Evolutionary conservation across 2,113 vertebrate species (phyloP), one percentile per base, ranked within the genome.

Genomic region (Hirundichthys speculiger): DNA sequence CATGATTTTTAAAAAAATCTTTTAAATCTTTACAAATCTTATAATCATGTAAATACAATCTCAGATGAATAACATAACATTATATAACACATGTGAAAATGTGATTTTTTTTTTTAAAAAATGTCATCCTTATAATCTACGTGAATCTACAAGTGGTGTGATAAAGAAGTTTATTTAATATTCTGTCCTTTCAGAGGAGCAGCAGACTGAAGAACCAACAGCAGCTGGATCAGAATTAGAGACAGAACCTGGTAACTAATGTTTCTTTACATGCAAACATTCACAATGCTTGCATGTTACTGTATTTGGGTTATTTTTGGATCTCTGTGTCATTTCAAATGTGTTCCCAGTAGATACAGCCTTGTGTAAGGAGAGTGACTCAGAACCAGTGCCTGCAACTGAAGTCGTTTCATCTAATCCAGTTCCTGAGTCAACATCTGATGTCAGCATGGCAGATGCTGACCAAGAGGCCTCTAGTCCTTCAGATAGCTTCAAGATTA

Each of bases 311-410:
- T 21, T 24, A 15, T 14, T 15, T 24, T 24, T 14, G 18, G 18
- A 21, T 42, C 0, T 42, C 14, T 30, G 41, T 39, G 34, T 43
- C 1, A 14, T 45, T 43, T 57, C 19, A 12, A 9, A 1, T n/a
- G 13, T 14, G 3, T 60, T 77, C 58, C 58, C 50, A 64, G 64
- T 18, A 40, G 64, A 51, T 60, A 47, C 21, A 60, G 57, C 20
- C 24, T 21, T 49, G 34, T 20, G 16, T 16, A 18, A 50, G n/a
- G 53, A 52, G 18, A 54, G n/a, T 20, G 34, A 5, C 47, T 58
- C 27, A 25, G 53, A 14, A 21, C 16, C 46, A 2, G 24, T 0
- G 1, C 59, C 43, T 62, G 39, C 40, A 49, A 24, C 19, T 59
- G 38, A 18, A 24, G 57, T 20, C 1, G 0, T 4, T 19, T 24